Conservation (phyloP, 2,113 vertebrate species). For the Struthidea cinerea region DNA sequence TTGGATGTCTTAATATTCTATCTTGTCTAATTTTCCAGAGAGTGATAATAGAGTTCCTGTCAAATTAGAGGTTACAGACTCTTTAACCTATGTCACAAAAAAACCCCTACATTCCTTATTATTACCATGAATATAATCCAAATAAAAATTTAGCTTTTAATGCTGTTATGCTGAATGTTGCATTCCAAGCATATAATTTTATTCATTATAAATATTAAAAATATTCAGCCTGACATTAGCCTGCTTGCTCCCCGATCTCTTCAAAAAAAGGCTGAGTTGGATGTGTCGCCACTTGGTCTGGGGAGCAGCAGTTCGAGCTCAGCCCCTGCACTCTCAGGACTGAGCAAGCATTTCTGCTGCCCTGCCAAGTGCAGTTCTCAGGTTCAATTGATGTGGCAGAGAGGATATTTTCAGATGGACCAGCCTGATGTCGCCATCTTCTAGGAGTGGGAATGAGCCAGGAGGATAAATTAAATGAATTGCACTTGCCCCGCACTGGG, state of each 20-base stretch:
- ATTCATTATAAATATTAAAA: constrained; percentile 70
- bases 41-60: constrained; percentile 73
- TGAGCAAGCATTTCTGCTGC: not conserved
- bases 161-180: constrained; percentile 57
- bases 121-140: constrained; percentile 67
- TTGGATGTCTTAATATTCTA: constrained; percentile 75
- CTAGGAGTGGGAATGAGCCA: not conserved
- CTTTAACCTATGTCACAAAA: constrained; percentile 68
- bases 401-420: not conserved
- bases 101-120: constrained; percentile 29
- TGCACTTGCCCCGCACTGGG: rapidly evolving
- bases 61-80: constrained; percentile 73
- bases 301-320: not conserved
- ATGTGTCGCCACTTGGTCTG: not conserved
- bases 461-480: not conserved
- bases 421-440: not conserved
- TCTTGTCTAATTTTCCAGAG: constrained; percentile 70
- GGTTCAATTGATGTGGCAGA: not conserved
- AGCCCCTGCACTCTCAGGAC: not conserved
- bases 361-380: not conserved
- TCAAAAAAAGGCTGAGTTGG: not conserved
- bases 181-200: constrained; percentile 67
- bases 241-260: not conserved
- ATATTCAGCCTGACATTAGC: constrained; percentile 45
- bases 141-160: constrained; percentile 65